Evolutionary conservation across 2,888 invertebrate species (phyloP), one percentile per base, ranked within the genome.

Genomic region (Oligia fasciuncula): DNA sequence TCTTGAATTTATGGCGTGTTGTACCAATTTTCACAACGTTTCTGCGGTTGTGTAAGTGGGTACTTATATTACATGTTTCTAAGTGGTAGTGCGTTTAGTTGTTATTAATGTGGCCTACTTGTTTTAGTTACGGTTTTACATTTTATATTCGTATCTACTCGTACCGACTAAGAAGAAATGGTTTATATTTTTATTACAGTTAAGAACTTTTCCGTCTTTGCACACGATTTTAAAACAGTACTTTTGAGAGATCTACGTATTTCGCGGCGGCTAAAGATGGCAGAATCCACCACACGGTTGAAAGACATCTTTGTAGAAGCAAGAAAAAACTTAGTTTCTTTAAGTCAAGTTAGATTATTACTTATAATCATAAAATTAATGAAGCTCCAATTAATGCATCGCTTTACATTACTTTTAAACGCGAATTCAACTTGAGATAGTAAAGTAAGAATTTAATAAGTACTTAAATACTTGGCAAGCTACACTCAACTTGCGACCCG

Each of bases 11-110:
- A 87, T 78, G 75, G 80, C 78, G 63, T 80, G 73, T 85, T 89
- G 86, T 85, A 88, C 85, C 86, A 88, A 88, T 88, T 89, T 88
- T 86, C 86, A 65, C 75, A 70, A 76, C 86, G 65, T 85, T 86
- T 77, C 69, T 87, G 85, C n/a, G 76, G 84, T 75, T 84, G 46
- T 75, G 71, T 57, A 4, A 46, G 43, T 71, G 62, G 57, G 17
- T 62, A 69, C 35, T 40, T 73, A 46, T 11, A 46, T 40, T 43
- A 71, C 40, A 40, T 68, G 72, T 8, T 72, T 73, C 23, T 75
- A 69, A 71, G 72, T 57, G 51, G 66, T 62, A 75, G 40, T 65
- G 63, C n/a, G 75, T 84, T 79, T 69, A 80, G 63, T 73, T 72
- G 35, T 72, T 66, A 86, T 73, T 70, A 73, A 76, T 83, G 14